Evolutionary conservation across 2,888 invertebrate genomes (phyloP), one percentile per base, ranked within the genome.

Genomic region (Megastigmus dorsalis): DNA sequence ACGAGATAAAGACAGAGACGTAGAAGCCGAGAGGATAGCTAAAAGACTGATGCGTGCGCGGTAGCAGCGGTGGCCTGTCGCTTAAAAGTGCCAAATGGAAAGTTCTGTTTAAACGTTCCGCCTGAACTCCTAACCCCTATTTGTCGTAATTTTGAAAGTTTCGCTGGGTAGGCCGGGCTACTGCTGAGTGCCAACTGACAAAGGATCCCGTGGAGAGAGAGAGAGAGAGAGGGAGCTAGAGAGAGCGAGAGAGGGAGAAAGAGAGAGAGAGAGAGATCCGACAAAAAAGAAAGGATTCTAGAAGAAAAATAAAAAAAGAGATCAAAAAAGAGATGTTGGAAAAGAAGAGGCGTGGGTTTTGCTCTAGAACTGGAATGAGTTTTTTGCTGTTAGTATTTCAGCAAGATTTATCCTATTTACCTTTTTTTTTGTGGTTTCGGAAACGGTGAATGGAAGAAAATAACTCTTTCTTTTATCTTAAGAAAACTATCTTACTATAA

Each of bases 81-180:
- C 41, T 52, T 30, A 60, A 72, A 55, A 75, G 62, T 30, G 18
- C 38, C 50, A 60, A 57, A 69, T 50, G 63, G 38, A 70, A 75
- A 75, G 65, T 69, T 67, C 66, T 60, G 63, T 57, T 76, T 74
- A 71, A 76, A 62, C 63, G 70, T 66, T 62, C 30, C 59, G 59
- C 13, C 28, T 26, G 41, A 67, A 57, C 74, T 70, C 43, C 55
- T 59, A 59, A 67, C 74, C 71, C 74, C 70, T 74, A 74, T 77
- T 74, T 74, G 63, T 71, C 69, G 71, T 77, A 67, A 74, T 77
- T 77, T 52, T 9, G 43, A 66, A 71, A 77, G 74, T 77, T 73
- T 69, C 26, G 23, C 9, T n/a, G n/a, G n/a, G n/a, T n/a, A n/a
- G n/a, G 54, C 30, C 20, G 1, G 33, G n/a, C n/a, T n/a, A n/a